A percentile compares a stretch with the other conserved stretches of the same genome.
Evolutionary conservation across 2,113 vertebrate species (phyloP).

Genomic region (Siniperca knerii): DNA sequence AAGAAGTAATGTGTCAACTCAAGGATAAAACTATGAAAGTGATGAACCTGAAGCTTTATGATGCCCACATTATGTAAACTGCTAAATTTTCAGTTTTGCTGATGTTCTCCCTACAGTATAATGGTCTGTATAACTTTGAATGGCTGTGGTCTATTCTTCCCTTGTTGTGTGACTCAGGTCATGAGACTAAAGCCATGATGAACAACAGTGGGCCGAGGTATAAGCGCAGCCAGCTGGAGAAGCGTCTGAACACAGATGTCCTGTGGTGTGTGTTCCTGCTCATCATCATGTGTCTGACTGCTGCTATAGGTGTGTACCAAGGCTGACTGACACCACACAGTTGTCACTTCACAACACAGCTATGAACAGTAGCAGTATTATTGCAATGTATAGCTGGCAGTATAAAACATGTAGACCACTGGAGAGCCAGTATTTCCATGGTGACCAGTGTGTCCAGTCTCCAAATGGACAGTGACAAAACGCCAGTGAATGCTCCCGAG

Average conservation of each 20-base stretch:
- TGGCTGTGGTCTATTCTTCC: neutral
- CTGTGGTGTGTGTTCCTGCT: conserved; percentile 94
- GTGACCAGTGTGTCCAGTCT: neutral
- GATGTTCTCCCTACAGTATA: neutral
- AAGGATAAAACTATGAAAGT: neutral
- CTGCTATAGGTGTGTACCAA: conserved; percentile 88
- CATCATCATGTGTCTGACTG: conserved; percentile 90
- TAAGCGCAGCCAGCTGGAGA: conserved; percentile 93
- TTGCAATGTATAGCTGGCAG: too few species aligned
- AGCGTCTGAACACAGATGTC: conserved; percentile 89
- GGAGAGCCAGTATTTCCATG: neutral
- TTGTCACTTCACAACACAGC: neutral
- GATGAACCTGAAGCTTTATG: neutral
- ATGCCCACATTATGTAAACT: neutral
- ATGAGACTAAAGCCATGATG: conserved; percentile 98
- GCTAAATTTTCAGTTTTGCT: neutral
- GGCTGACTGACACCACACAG: neutral
- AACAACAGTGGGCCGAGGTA: conserved; percentile 93
- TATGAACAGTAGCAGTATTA: neutral
- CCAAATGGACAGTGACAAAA: neutral
- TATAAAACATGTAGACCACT: neutral
- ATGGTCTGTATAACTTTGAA: neutral
- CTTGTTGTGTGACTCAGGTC: conserved; percentile 82
- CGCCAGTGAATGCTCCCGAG: neutral
- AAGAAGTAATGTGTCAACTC: neutral